Evolutionary conservation across 1,140 invertebrate genomes (phyloP), one percentile per base, ranked within the genome.

Genomic region (Paralvinella palmiformis): DNA sequence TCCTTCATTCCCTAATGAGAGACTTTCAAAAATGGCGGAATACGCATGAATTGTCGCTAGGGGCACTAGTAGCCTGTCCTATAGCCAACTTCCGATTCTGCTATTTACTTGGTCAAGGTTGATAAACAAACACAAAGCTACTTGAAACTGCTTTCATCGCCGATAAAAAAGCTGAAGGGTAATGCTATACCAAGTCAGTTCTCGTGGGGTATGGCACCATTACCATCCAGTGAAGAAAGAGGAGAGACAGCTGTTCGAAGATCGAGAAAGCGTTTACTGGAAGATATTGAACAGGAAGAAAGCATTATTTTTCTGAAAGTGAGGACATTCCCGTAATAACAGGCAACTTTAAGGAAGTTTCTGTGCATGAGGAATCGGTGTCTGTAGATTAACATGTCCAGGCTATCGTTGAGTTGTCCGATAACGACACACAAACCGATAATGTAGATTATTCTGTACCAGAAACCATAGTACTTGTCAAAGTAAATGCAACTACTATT

Each of bases 401-500:
- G n/a, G 17, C 45, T 48, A 48, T 24, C 27, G 45, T 48, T 48
- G 45, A 48, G 4, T 3, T 17, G 45, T 48, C 17, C 20, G n/a
- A 13, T 44, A 15, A 48, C n/a, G 45, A 48, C 17, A 48, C 5
- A n/a, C 37, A 44, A 44, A 48, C 45, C n/a, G n/a, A n/a, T n/a
- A n/a, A n/a, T n/a, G n/a, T n/a, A 6, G 45, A 48, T 48, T 1
- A 48, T 24, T 24, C 45, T 0, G 88, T 88, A 37, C 87, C 85
- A 32, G 85, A 83, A 10, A 83, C 74, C 6, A 87, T 88, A 22
- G 86, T 85, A 44, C 83, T 75, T 1, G 85, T 66, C 0, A 86
- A 83, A 55, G 80, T 83, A 58, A 87, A n/a, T 4, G 85, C 67
- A 5, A 86, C 88, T 15, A 88, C 66, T 10, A 72, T 66, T 66